Evolutionary conservation across 1,140 invertebrate species (phyloP).

Genomic region (Habropoda laboriosa): DNA sequence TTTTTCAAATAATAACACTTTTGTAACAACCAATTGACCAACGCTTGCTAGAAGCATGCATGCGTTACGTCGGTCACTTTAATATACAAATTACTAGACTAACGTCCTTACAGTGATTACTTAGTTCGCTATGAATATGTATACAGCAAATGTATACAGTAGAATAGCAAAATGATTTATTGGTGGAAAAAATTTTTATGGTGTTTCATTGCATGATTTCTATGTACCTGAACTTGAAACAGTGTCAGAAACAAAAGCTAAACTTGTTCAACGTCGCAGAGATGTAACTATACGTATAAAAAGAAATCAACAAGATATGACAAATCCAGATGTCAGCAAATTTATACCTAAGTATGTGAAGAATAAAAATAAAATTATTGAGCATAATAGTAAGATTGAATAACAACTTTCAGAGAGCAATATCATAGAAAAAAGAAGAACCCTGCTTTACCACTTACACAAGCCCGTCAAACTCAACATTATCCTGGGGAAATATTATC

Average conservation of each 20-base stretch:
- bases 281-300: conserved; percentile 82
- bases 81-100: too few species aligned
- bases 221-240: conserved; percentile 95
- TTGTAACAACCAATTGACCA: too few species aligned
- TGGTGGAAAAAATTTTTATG: conserved; percentile 93
- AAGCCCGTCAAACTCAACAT: conserved; percentile 62
- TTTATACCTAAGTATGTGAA: conserved; percentile 69
- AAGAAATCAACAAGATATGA: conserved; percentile 67
- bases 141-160: too few species aligned
- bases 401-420: conserved; percentile 65
- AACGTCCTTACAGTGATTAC: too few species aligned
- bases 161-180: conserved; percentile 91
- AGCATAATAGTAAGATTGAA: conserved; percentile 2
- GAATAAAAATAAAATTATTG: conserved; percentile 1
- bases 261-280: conserved; percentile 87
- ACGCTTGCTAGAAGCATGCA: too few species aligned
- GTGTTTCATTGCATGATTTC: conserved; percentile 91
- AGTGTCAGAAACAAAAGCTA: conserved; percentile 87
- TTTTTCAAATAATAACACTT: too few species aligned
- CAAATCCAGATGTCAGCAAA: conserved; percentile 63
- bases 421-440: conserved; percentile 71
- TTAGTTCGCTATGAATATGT: too few species aligned
- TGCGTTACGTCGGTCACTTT: too few species aligned
- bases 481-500: conserved; percentile 68
- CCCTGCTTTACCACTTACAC: conserved; percentile 69